Percentiles rank a stretch among this genome's conserved stretches.
Evolutionary conservation across 2,113 vertebrate genomes (phyloP).

Genomic region (Actenoides lindsayi): DNA sequence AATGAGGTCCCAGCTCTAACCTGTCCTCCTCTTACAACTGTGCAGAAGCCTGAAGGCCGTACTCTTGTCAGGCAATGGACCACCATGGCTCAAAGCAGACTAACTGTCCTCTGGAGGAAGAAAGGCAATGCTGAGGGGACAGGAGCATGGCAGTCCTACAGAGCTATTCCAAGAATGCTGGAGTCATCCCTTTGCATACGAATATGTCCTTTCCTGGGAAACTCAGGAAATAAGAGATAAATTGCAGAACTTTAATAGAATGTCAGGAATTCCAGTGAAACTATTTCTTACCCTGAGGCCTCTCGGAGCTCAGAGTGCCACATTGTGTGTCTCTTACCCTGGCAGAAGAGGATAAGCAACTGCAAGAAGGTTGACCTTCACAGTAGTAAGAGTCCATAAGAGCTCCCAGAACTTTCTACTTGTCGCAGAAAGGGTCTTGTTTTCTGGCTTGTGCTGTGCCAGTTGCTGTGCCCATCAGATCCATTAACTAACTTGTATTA

Average conservation of each 20-base stretch:
- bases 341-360: not conserved
- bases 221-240: not conserved
- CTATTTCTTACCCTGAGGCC: not conserved
- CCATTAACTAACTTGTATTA: not conserved
- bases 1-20: not conserved
- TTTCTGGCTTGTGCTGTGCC: not conserved
- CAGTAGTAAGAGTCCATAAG: not conserved
- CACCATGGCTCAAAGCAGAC: not conserved
- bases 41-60: not conserved
- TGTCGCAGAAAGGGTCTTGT: not conserved
- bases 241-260: not conserved
- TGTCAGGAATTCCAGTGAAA: not conserved
- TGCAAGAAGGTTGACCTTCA: not conserved
- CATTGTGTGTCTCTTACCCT: not conserved
- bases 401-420: not conserved
- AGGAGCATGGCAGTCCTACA: not conserved
- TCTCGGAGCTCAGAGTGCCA: not conserved
- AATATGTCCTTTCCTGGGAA: not conserved
- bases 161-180: conserved; percentile 34
- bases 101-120: not conserved
- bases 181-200: not conserved
- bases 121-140: not conserved
- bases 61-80: not conserved
- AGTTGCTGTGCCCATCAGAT: not conserved
- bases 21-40: not conserved